phyloP scores from a whole-genome alignment of 64 coral and sea anemone genomes.

The Porites lutea region DNA sequence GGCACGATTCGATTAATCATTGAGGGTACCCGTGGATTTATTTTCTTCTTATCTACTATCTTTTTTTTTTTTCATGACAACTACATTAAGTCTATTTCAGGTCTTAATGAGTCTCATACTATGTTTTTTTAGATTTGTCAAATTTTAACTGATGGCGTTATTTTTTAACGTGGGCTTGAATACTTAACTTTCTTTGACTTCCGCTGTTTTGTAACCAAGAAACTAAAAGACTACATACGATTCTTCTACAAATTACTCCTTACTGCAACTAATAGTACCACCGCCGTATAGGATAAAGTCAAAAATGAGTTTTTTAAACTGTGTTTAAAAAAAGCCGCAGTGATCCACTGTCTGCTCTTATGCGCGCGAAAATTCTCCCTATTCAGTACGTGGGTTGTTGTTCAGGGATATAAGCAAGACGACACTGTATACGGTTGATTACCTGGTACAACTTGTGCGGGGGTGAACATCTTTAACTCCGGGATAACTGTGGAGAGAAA shows the following conservation, averaged over 20 bases:
- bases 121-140: conserved; percentile 2
- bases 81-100: no score
- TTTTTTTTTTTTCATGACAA: no score
- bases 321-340: background rate
- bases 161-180: background rate
- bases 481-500: conserved; percentile 51
- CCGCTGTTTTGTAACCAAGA: conserved; percentile 21
- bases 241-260: no score
- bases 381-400: background rate
- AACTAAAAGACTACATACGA: no score
- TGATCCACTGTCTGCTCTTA: background rate
- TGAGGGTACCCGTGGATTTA: background rate
- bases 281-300: background rate
- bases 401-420: background rate
- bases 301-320: background rate
- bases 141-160: background rate
- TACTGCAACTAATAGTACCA: background rate
- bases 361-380: background rate
- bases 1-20: background rate
- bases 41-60: background rate
- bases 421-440: background rate
- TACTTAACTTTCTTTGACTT: conserved; percentile 23
- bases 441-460: conserved; percentile 75
- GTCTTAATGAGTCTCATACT: no score
- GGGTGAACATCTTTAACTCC: conserved; percentile 59